Evolutionary conservation across 1,140 invertebrate genomes (phyloP).

Genomic region (Leptoteleia sp.): DNA sequence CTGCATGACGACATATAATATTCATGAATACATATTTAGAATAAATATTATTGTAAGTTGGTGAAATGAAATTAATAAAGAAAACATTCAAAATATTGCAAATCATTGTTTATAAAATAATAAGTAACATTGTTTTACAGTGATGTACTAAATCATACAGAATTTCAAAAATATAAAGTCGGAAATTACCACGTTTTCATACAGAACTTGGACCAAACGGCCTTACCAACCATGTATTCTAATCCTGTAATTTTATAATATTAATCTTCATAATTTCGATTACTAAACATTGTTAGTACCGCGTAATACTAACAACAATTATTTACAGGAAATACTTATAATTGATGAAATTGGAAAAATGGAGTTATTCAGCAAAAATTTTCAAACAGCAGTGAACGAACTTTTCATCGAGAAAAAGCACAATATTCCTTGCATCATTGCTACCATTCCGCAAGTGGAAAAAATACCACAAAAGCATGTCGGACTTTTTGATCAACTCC

Average conservation of each 20-base stretch:
- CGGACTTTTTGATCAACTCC: conserved; percentile 67
- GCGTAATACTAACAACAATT: not conserved
- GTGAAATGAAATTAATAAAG: too few species aligned
- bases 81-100: too few species aligned
- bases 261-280: conserved; percentile 29
- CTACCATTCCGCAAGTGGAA: conserved; percentile 81
- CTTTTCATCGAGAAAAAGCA: conserved; percentile 68
- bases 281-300: too few species aligned
- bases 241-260: conserved; percentile 60
- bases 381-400: conserved; percentile 76
- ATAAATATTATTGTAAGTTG: too few species aligned
- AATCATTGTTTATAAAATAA: too few species aligned
- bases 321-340: conserved; percentile 77
- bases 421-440: conserved; percentile 76
- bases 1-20: too few species aligned
- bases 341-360: conserved; percentile 88
- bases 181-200: conserved; percentile 84
- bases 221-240: conserved; percentile 78
- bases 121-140: conserved; percentile 47
- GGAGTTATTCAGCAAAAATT: conserved; percentile 84
- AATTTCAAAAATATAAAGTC: conserved; percentile 76
- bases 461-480: conserved; percentile 63
- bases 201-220: conserved; percentile 82
- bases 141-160: conserved; percentile 45
- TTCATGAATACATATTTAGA: too few species aligned